Evolutionary conservation across 2,888 invertebrate species (phyloP), one percentile per base, ranked within the genome.

Genomic region (Mycalesis mineus): DNA sequence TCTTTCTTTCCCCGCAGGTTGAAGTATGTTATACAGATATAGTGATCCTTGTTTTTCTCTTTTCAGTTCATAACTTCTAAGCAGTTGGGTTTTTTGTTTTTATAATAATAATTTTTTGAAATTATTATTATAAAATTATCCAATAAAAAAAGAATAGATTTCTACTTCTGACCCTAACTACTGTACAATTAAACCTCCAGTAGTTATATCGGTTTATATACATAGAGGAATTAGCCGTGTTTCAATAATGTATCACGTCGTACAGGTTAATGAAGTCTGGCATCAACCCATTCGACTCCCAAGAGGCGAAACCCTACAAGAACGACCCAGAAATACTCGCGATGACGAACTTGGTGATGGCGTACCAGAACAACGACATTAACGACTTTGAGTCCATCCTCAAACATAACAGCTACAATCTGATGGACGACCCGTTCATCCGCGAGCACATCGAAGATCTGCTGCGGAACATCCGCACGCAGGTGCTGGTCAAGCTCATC

Each of bases 401-500:
- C 60, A 96, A 97, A 75, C 95, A 95, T 75, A 98, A 99, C 88
- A 78, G 82, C 65, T 78, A 96, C 78, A 98, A 97, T 77, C 98
- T 99, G 62, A 99, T 99, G 99, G 98, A 98, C 73, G 99, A 99
- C 90, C 98, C 97, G 0, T 99, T 99, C 85, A 99, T 99, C 62
- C 71, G 98, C 67, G 99, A 99, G 82, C 99, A 99, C 78, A 99
- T 99, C 77, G 99, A 99, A 92, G 98, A 98, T 90, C 90, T 98
- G 58, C 87, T 98, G 55, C 91, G 98, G 58, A 99, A 99, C 84
- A 98, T 99, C 74, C 92, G 99, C 67, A 99, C 98, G 2, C 96
- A 99, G 91, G 99, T 99, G 63, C 91, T 99, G 60, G 97, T 99
- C 64, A 98, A 98, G 82, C 89, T 99, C 64, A 99, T 99, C 72